phyloP scores from a whole-genome alignment of 2,113 vertebrate genomes.

The Prochilodus magdalenae region DNA sequence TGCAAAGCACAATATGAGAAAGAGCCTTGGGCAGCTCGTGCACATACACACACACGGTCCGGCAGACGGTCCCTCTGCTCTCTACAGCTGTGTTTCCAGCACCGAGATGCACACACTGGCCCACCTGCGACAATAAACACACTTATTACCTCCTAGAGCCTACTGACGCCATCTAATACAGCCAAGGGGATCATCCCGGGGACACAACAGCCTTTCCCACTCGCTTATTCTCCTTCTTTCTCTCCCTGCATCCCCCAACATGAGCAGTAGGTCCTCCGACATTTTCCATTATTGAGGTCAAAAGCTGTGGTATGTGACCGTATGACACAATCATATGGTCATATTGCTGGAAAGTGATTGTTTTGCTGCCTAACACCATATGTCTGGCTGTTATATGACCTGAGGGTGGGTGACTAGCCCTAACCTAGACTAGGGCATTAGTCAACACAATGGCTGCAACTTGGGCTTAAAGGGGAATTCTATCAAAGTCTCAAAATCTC shows the following conservation, averaged over 20 bases:
- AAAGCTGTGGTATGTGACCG: slow-evolving; percentile 2
- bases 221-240: neutral
- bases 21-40: slow-evolving; percentile 52
- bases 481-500: too few species aligned
- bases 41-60: slow-evolving; percentile 23
- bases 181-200: slow-evolving; percentile 59
- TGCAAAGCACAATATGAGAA: slow-evolving; percentile 42
- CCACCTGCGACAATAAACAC: slow-evolving; percentile 77
- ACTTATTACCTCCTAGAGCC: slow-evolving; percentile 68
- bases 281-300: slow-evolving; percentile 43
- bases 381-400: too few species aligned
- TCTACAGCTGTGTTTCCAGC: slow-evolving; percentile 68
- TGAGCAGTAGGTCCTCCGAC: slow-evolving; percentile 11
- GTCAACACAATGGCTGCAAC: neutral
- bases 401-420: neutral
- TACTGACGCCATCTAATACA: slow-evolving; percentile 64
- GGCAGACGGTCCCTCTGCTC: slow-evolving; percentile 61
- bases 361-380: neutral
- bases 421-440: neutral
- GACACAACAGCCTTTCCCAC: slow-evolving; percentile 46
- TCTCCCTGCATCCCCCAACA: slow-evolving; percentile 27
- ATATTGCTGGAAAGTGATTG: neutral
- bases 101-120: slow-evolving; percentile 60
- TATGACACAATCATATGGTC: slow-evolving; percentile 7
- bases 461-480: too few species aligned